These are phyloP conservation scores for Apteryx mantelli DNA, from an alignment of 2,113 vertebrate genomes.

Conservation along the genomic window DNA sequence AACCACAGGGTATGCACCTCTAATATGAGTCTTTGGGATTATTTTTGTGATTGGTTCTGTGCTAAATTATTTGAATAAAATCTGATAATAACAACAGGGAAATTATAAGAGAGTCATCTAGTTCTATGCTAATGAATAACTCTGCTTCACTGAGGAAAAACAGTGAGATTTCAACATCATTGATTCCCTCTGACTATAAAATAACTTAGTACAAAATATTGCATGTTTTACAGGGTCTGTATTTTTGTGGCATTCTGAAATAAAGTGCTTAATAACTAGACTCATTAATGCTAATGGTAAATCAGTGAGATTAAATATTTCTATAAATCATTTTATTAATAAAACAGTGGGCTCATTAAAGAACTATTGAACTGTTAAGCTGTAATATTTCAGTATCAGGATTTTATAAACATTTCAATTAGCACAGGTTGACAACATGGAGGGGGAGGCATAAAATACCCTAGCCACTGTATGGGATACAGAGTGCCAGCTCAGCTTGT, in stretches of 20 bases:
- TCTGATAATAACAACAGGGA: conserved; percentile 15
- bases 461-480: background rate
- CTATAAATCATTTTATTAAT: conserved; percentile 80
- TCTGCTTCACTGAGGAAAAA: conserved; percentile 19
- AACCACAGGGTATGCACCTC: background rate
- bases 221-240: conserved; percentile 37
- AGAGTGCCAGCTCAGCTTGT: background rate
- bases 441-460: background rate
- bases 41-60: conserved; percentile 31
- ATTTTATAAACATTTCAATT: conserved; percentile 79
- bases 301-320: conserved; percentile 79
- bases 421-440: conserved; percentile 51
- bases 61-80: conserved; percentile 55
- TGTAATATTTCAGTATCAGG: conserved; percentile 68
- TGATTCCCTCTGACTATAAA: conserved; percentile 38
- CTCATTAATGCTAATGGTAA: conserved; percentile 76
- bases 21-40: conserved; percentile 9
- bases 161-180: conserved; percentile 32
- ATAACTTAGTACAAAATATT: conserved; percentile 52
- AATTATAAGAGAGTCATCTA: conserved; percentile 37
- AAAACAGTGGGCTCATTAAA: conserved; percentile 75
- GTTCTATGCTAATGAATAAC: conserved; percentile 40
- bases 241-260: conserved; percentile 67
- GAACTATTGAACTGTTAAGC: conserved; percentile 66
- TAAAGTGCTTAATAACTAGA: conserved; percentile 68